A percentile compares a stretch with the other conserved stretches of the same genome.
Conservation (phyloP, 2,797 vertebrate species). For the Lepus townsendii region DNA sequence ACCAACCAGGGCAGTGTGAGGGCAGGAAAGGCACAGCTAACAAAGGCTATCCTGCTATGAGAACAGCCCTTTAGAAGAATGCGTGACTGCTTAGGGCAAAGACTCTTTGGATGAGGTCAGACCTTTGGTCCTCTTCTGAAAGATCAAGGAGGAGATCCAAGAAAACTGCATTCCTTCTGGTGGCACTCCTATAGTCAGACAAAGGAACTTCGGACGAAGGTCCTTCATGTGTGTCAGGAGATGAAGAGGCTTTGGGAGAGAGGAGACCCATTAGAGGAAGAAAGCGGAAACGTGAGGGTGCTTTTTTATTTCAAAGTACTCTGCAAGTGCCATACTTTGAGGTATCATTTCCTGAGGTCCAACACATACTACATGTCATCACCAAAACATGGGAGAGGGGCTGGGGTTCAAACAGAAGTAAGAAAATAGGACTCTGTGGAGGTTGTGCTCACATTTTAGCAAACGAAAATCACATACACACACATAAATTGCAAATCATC, state of each 20-base stretch:
- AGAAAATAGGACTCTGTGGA: not conserved
- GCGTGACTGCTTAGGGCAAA: not conserved
- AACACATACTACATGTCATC: not conserved
- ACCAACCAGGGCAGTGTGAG: too few species aligned
- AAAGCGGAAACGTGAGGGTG: not conserved
- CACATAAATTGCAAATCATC: not conserved
- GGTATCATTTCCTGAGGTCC: not conserved
- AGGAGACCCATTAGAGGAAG: not conserved
- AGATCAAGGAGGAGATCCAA: not conserved
- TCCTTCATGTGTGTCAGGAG: not conserved
- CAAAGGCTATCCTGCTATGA: too few species aligned
- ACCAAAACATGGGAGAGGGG: not conserved
- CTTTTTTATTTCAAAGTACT: not conserved
- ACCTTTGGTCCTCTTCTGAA: not conserved
- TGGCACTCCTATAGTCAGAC: not conserved
- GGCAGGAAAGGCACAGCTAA: rapidly evolving
- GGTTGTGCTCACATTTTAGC: not conserved
- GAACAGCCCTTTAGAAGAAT: not conserved
- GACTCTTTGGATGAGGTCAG: not conserved
- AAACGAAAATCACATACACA: not conserved
- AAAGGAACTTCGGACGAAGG: not conserved
- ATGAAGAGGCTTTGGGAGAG: not conserved
- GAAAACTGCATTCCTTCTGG: not conserved
- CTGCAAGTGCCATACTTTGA: not conserved
- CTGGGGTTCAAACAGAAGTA: not conserved